Evolutionary conservation across 2,113 vertebrate species (phyloP).

Genomic region (Propithecus coquereli): DNA sequence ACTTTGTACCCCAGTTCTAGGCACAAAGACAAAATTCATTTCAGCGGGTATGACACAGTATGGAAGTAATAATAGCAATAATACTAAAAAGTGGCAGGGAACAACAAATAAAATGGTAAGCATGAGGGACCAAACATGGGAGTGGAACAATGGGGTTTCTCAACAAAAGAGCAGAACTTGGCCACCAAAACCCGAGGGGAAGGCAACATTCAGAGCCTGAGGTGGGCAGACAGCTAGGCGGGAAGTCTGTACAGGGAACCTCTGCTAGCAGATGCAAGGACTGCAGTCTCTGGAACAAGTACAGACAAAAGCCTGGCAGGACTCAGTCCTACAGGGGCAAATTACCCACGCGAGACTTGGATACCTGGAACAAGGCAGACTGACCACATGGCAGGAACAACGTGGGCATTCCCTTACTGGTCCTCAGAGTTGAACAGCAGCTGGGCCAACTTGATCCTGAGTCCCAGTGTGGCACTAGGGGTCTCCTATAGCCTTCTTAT

Average conservation of each 20-base stretch:
- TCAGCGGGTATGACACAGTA: not conserved
- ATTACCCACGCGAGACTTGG: not conserved
- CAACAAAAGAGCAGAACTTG: not conserved
- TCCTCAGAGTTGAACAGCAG: not conserved
- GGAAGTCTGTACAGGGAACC: not conserved
- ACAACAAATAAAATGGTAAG: constrained; percentile 1
- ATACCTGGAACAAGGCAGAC: not conserved
- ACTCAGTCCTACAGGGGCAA: not conserved
- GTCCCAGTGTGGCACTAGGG: not conserved
- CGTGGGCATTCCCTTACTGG: not conserved
- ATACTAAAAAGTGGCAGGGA: not conserved
- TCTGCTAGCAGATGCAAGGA: not conserved
- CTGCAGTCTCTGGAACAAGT: not conserved
- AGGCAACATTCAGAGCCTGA: not conserved
- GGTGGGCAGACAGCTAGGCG: not conserved
- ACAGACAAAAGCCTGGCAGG: not conserved
- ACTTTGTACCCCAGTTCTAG: not conserved
- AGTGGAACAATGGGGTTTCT: not conserved
- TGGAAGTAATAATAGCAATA: not conserved
- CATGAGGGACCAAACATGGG: not conserved
- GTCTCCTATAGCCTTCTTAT: not conserved
- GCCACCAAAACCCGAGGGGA: not conserved
- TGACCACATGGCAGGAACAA: not conserved
- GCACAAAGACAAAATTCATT: constrained; percentile 31
- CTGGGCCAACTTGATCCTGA: not conserved